Evolutionary conservation across 1,140 invertebrate species (phyloP).

Genomic region (Leptestheria dahalacensis): DNA sequence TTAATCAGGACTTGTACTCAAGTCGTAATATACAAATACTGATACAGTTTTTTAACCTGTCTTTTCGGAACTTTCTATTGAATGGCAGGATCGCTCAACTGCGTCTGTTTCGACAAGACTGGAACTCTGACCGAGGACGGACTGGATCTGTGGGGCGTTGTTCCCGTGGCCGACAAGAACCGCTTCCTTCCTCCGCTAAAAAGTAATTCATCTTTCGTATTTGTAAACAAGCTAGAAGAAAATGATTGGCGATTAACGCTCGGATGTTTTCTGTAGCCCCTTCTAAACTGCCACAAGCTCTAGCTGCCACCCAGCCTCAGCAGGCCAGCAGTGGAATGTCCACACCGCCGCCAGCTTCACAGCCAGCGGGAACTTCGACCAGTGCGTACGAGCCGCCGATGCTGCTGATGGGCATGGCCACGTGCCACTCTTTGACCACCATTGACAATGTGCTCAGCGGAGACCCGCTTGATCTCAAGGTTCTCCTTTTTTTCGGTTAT

Average conservation of each 20-base stretch:
- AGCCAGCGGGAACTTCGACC: conserved; percentile 28
- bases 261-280: background rate
- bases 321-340: conserved; percentile 23
- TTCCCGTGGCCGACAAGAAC: conserved; percentile 36
- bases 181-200: conserved; percentile 17
- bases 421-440: conserved; percentile 65
- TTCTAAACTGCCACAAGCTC: background rate
- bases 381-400: conserved; percentile 19
- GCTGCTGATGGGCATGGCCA: conserved; percentile 43
- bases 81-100: conserved; percentile 76
- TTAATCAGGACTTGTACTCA: no score
- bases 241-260: no score
- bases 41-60: no score
- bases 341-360: no score
- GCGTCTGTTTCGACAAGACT: conserved; percentile 94
- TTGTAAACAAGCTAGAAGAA: no score
- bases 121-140: conserved; percentile 91
- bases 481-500: no score
- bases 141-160: conserved; percentile 75
- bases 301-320: background rate
- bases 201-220: conserved; percentile 5
- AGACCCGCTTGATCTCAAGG: conserved; percentile 67
- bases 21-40: no score
- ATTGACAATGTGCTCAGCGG: conserved; percentile 59
- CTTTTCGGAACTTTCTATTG: no score